These are phyloP conservation scores for Icerya purchasi DNA, from an alignment of 2,888 invertebrate genomes.

Conservation along the genomic window DNA sequence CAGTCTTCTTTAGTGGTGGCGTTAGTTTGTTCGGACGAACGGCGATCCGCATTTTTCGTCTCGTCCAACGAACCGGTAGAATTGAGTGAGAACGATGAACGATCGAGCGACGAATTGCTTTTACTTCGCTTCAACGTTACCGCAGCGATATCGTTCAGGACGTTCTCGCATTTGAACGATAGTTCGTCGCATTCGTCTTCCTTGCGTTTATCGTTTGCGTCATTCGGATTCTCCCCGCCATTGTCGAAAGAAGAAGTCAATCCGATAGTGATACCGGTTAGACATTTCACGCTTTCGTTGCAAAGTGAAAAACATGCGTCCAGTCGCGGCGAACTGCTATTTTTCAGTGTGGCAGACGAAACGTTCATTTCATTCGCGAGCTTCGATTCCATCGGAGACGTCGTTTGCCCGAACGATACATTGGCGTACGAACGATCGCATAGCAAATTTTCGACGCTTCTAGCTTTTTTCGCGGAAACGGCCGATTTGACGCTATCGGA, in stretches of 20 bases:
- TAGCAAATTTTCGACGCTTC: slow-evolving; percentile 6
- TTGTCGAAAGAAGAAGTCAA: background rate
- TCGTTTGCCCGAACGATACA: background rate
- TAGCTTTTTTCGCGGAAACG: background rate
- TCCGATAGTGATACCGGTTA: background rate
- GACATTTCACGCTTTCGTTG: slow-evolving; percentile 4
- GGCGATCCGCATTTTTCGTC: background rate
- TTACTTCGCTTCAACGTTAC: background rate
- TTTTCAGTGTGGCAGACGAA: background rate
- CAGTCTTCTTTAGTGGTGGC: slow-evolving; percentile 1
- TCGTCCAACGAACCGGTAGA: slow-evolving; percentile 3
- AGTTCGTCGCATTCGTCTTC: background rate
- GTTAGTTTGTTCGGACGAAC: too few relatives aligned
- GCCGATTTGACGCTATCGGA: background rate
- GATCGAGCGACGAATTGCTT: background rate
- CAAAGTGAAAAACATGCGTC: background rate
- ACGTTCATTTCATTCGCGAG: background rate
- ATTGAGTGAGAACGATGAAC: slow-evolving; percentile 6
- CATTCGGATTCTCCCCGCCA: too few relatives aligned
- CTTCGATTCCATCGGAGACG: too few relatives aligned
- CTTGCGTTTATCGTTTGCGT: background rate
- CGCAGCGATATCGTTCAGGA: background rate
- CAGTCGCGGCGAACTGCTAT: background rate
- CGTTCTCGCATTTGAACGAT: slow-evolving; percentile 3
- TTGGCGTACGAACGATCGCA: background rate